Base-by-base conservation (phyloP, 1,140 invertebrate genomes). In the Cephus cinctus region DNA sequence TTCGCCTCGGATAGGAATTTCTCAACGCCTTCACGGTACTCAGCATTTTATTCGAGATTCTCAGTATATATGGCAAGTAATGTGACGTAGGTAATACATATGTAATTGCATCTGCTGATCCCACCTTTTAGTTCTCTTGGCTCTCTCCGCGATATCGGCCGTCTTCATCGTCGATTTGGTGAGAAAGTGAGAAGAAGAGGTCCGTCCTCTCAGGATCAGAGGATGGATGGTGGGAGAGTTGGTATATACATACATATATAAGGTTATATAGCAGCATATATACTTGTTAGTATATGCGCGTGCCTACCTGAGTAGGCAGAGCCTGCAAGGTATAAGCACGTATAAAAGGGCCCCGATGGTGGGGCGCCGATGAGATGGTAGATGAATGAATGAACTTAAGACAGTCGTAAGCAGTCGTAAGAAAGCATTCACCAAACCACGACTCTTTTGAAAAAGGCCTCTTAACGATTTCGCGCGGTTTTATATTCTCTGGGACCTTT, bases 341-440 rank as follows among this genome's bases (percentile, higher is more conserved):
- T 21, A 47, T 21, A 43, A 50, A 43, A 32, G 50, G 34, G 32
- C 18, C 41, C 45, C 56, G 42, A 36, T 43, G 21, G 48, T 41
- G 38, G 43, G 18, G 57, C 41, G 52, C 47, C 31, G 20, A 43
- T 12, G 44, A 52, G 51, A 34, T 50, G 32, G 48, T 43, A 56
- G 63, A 74, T 73, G 73, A 73, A 75, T 75, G 73, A 76, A 76
- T 75, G 72, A 71, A 73, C 68, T 69, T 70, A 65, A 66, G 66
- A 66, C 67, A 69, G 68, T 71, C 64, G 67, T 62, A 52, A 59
- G 60, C 47, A 60, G 53, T 46, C n/a, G n/a, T n/a, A n/a, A n/a
- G n/a, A n/a, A n/a, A 47, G 56, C 54, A 67, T 69, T 65, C 63
- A 67, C 61, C 56, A 67, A 65, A 65, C 59, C 57, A 50, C 64